Conservation (phyloP, 2,797 vertebrate genomes). For the Xiphorhynchus erythropygius region DNA sequence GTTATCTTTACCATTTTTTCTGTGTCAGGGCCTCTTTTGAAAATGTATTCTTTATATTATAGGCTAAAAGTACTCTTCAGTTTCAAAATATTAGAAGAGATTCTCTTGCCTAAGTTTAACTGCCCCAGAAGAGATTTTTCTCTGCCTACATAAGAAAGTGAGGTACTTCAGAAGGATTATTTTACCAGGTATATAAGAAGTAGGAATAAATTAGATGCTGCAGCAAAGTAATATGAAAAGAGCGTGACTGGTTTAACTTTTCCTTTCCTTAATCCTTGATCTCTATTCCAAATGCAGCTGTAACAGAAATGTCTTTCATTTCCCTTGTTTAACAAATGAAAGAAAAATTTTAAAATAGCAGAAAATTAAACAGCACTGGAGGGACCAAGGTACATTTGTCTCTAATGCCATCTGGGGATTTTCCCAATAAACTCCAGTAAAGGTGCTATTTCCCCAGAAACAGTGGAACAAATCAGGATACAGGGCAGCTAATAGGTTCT, state of each 20-base stretch:
- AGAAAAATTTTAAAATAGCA: neutral
- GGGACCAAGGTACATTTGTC: neutral
- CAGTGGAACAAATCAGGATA: neutral
- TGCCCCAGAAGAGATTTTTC: neutral
- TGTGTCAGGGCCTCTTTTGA: neutral
- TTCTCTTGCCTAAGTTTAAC: neutral
- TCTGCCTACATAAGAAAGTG: neutral
- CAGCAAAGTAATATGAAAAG: neutral
- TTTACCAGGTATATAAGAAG: neutral
- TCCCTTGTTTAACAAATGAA: neutral
- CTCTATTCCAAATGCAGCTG: neutral
- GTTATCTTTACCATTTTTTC: neutral
- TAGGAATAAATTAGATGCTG: neutral
- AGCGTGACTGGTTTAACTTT: neutral
- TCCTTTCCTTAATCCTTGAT: neutral
- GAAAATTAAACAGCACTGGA: neutral
- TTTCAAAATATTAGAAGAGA: neutral
- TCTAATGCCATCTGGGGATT: neutral
- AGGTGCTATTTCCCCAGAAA: neutral
- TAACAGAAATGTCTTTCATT: neutral
- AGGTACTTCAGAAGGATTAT: neutral
- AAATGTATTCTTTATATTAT: neutral
- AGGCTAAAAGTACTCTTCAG: neutral
- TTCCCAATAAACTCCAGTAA: neutral
- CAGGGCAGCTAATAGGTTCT: neutral